A percentile compares a stretch with the other conserved stretches of the same genome.
phyloP scores from a whole-genome alignment of 2,888 invertebrate species.

The Meandrusa payeni region DNA sequence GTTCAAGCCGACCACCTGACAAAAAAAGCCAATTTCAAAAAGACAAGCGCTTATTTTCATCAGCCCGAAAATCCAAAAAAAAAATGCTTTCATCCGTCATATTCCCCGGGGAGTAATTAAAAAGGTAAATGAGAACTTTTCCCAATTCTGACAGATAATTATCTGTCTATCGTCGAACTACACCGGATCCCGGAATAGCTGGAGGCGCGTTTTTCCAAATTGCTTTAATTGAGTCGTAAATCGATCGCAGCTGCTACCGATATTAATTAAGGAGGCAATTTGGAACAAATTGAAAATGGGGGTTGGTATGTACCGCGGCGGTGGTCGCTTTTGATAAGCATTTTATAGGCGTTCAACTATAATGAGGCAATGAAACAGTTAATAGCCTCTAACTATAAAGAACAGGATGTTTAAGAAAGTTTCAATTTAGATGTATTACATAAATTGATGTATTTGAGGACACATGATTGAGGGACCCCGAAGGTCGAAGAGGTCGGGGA shows the following conservation, averaged over 20 bases:
- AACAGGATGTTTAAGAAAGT: constrained; percentile 10
- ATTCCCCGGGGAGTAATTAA: constrained; percentile 1
- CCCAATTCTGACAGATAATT: constrained; percentile 3
- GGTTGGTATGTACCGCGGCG: constrained; percentile 45
- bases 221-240: constrained; percentile 68
- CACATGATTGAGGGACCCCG: too few relatives aligned
- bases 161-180: constrained; percentile 6
- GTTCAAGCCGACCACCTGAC: too few relatives aligned
- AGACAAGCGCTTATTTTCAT: too few relatives aligned
- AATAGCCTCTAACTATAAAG: constrained; percentile 21
- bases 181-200: constrained; percentile 4
- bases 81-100: too few relatives aligned
- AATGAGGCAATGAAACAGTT: constrained; percentile 29
- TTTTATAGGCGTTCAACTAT: constrained; percentile 35
- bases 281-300: constrained; percentile 62
- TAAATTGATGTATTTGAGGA: too few relatives aligned
- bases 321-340: constrained; percentile 32
- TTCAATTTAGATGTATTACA: not conserved
- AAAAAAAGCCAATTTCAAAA: too few relatives aligned
- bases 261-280: constrained; percentile 67
- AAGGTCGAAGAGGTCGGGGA: too few relatives aligned
- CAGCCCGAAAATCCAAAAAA: too few relatives aligned
- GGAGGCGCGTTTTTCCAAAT: constrained; percentile 37
- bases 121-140: constrained; percentile 9
- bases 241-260: constrained; percentile 59